Evolutionary conservation across 2,113 vertebrate genomes (phyloP).

Genomic region (Pitta sordida): DNA sequence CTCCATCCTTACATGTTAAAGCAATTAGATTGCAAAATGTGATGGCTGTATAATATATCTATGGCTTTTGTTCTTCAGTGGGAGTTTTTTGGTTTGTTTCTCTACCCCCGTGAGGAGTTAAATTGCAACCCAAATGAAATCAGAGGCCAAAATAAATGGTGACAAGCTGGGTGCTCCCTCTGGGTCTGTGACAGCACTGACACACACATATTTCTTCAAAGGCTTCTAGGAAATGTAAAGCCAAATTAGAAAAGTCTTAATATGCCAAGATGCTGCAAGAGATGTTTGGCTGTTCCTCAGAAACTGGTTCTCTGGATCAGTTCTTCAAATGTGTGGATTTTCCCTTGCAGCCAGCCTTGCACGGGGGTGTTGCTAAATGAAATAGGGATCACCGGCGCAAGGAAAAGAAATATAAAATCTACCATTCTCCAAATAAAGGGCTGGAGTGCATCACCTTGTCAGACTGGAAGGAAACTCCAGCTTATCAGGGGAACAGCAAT

Average conservation of each 20-base stretch:
- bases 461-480: neutral
- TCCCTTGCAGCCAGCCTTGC: neutral
- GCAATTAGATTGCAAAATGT: conserved; percentile 20
- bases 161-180: neutral
- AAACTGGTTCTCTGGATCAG: neutral
- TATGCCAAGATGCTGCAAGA: neutral
- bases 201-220: neutral
- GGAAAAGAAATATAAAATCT: neutral
- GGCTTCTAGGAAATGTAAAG: neutral
- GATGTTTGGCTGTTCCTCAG: neutral
- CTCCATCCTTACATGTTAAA: conserved; percentile 10
- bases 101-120: neutral
- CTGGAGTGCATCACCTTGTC: neutral
- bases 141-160: neutral
- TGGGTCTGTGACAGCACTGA: neutral
- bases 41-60: neutral
- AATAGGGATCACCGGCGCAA: neutral
- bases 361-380: neutral
- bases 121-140: conserved; percentile 1
- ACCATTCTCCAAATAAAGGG: neutral
- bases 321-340: neutral
- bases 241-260: neutral
- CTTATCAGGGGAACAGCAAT: neutral
- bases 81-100: neutral
- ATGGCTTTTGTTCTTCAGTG: neutral